Evolutionary conservation across 2,113 vertebrate species (phyloP).

Genomic region (Prionailurus viverrinus): DNA sequence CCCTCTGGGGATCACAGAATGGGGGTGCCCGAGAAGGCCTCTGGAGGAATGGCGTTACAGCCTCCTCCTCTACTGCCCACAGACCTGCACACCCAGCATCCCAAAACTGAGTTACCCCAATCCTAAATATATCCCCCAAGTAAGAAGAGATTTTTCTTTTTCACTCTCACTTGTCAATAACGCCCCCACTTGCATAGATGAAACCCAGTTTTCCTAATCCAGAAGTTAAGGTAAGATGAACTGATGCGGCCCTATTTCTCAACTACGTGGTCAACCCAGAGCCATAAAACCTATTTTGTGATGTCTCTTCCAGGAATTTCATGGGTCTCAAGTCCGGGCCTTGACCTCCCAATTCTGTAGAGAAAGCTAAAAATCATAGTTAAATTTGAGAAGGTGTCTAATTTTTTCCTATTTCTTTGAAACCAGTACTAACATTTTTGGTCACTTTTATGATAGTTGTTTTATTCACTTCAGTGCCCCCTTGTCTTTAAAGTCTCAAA

Average conservation of each 20-base stretch:
- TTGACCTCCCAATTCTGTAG: conserved; percentile 60
- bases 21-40: neutral
- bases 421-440: conserved; percentile 64
- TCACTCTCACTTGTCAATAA: neutral
- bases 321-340: neutral
- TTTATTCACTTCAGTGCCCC: conserved; percentile 42
- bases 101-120: neutral
- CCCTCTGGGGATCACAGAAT: neutral
- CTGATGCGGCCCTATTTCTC: neutral
- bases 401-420: conserved; percentile 44
- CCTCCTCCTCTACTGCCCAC: neutral
- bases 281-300: conserved; percentile 29
- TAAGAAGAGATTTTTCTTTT: neutral
- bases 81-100: neutral
- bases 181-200: neutral
- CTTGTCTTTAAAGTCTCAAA: conserved; percentile 58
- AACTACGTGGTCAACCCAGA: neutral
- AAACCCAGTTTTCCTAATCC: neutral
- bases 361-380: conserved; percentile 43
- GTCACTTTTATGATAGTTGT: conserved; percentile 39
- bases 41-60: neutral
- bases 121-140: neutral
- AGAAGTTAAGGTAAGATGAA: conserved; percentile 32
- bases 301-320: conserved; percentile 51
- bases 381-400: conserved; percentile 65